A percentile compares a stretch with the other conserved stretches of the same genome.
Conservation (phyloP, 2,888 invertebrate genomes). For the Chrysina gloriosa region DNA sequence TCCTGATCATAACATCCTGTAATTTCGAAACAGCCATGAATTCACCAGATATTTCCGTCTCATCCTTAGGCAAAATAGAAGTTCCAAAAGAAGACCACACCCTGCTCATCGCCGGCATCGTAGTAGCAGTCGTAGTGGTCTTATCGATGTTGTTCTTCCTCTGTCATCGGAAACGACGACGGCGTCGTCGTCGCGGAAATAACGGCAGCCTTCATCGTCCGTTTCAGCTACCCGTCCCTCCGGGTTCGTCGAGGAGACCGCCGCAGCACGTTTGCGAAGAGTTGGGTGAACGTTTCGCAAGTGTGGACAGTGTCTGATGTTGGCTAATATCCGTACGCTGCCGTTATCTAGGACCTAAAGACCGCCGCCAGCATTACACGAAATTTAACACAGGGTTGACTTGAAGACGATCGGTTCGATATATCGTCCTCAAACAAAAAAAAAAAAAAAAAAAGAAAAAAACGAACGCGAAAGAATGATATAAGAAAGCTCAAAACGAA, state of each 20-base stretch:
- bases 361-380: constrained; percentile 59
- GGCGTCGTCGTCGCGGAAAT: constrained; percentile 58
- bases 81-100: constrained; percentile 60
- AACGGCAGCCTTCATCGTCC: constrained; percentile 63
- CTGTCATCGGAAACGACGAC: constrained; percentile 69
- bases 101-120: constrained; percentile 59
- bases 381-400: constrained; percentile 55
- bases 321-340: constrained; percentile 49
- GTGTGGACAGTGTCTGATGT: constrained; percentile 70
- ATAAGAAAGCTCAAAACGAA: too few species aligned
- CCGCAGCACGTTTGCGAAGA: constrained; percentile 69
- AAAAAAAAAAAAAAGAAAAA: too few species aligned
- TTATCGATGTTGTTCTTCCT: constrained; percentile 65
- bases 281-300: constrained; percentile 69
- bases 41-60: too few species aligned
- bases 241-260: constrained; percentile 60
- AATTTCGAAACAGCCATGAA: too few species aligned
- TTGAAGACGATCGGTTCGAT: constrained; percentile 20
- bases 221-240: constrained; percentile 62
- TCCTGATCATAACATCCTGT: too few species aligned
- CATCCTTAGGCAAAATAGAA: constrained; percentile 58
- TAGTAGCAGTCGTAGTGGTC: constrained; percentile 64
- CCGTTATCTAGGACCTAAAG: constrained; percentile 47
- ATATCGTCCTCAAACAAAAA: constrained; percentile 47
- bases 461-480: too few species aligned